A percentile compares a stretch with the other conserved stretches of the same genome.
phyloP scores from a whole-genome alignment of 1,140 invertebrate species.

The Drosophila aff. region DNA sequence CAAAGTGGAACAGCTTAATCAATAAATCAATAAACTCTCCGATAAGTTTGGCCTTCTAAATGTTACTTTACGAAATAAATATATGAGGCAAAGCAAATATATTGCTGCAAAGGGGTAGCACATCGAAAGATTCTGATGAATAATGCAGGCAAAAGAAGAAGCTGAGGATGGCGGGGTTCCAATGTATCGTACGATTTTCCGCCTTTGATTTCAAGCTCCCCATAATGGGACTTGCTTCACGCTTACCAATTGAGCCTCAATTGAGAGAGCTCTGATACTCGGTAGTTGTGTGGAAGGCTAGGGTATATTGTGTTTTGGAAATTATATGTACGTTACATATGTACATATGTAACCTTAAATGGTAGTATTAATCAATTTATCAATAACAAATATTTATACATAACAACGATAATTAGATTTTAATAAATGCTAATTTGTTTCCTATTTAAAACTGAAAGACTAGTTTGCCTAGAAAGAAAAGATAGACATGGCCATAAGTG shows the following conservation, averaged over 20 bases:
- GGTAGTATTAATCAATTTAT: no score
- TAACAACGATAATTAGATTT: neutral
- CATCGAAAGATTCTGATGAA: slow-evolving; percentile 8
- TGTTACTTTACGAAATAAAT: neutral
- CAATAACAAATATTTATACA: neutral
- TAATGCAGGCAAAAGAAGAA: slow-evolving; percentile 1
- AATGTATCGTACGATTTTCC: slow-evolving; percentile 42
- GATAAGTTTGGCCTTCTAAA: neutral
- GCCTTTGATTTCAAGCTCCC: slow-evolving; percentile 21
- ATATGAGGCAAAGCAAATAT: neutral
- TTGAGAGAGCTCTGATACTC: slow-evolving; percentile 32
- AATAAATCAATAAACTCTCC: neutral
- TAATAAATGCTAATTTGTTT: neutral
- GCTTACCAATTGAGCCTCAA: slow-evolving; percentile 62
- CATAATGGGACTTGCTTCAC: slow-evolving; percentile 35
- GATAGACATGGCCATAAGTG: no score
- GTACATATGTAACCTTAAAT: no score
- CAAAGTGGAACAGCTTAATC: neutral
- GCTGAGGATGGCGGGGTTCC: neutral
- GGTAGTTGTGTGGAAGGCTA: neutral
- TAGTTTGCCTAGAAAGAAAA: neutral
- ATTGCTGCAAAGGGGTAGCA: neutral
- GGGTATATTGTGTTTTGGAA: neutral
- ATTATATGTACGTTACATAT: no score
- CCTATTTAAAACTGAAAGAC: neutral